Base-by-base conservation (phyloP, 2,888 invertebrate genomes). In the Apoderus coryli region DNA sequence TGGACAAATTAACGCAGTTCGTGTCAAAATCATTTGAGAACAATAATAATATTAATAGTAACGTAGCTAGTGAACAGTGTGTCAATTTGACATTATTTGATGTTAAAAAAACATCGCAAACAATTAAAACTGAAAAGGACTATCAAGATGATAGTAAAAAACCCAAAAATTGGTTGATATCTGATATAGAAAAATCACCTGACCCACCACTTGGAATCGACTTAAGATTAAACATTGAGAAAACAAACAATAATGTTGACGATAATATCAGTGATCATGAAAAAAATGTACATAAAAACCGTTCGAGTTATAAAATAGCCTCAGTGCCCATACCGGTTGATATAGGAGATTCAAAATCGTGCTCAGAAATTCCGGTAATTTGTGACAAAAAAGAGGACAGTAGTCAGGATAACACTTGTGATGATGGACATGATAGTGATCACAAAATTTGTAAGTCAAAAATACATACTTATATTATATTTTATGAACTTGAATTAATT, bases 1-100 rank as follows among this genome's bases (percentile, higher is more conserved):
- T 86, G 85, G 85, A 85, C 65, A 81, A 85, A 67, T 70, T 86
- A 59, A 80, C 85, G 53, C 81, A 84, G 67, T 85, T 86, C 66
- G 85, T 86, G 54, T 81, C 81, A 50, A 84, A 84, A 63, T 82
- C 84, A 38, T 78, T 85, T 60, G 78, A 78, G 54, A 71, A 69
- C 44, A 60, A 60, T 42, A 59, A 55, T 38, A 46, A 45, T 32
- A n/a, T n/a, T 25, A 59, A 52, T 38, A 60, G 57, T 40, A 43
- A 45, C 23, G 42, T 47, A 32, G 42, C 46, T 33, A 47, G 47
- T 35, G 47, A 47, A 19, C 45, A 48, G 37, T 52, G 50, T 42
- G 44, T 53, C 35, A 53, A 54, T 41, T 40, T 52, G 34, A 48
- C 40, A 24, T 41, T 36, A 29, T 44, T 42, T 14, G 42, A 37